These are phyloP conservation scores for Smittia aterrima DNA, from an alignment of 2,888 invertebrate genomes.

Conservation along the genomic window DNA sequence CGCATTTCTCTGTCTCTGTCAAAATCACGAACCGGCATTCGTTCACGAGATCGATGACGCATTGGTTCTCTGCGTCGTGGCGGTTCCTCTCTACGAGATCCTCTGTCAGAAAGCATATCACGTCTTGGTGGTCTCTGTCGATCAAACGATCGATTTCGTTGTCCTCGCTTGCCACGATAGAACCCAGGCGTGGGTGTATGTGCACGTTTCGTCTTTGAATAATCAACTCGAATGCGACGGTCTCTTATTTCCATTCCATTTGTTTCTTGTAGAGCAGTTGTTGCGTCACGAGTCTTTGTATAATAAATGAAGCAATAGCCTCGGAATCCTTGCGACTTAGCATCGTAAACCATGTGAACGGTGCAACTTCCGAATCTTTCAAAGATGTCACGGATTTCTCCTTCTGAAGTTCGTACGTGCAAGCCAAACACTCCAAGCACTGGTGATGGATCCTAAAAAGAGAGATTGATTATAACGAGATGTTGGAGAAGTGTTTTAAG, in stretches of 20 bases:
- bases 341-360: slow-evolving; percentile 93
- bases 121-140: not conserved
- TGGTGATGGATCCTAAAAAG: slow-evolving; percentile 21
- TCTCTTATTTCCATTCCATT: slow-evolving; percentile 94
- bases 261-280: slow-evolving; percentile 89
- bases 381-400: slow-evolving; percentile 89
- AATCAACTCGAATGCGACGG: slow-evolving; percentile 90
- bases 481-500: not conserved
- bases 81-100: not conserved
- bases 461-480: not conserved
- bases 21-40: not conserved
- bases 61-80: not conserved
- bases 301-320: slow-evolving; percentile 97
- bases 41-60: slow-evolving; percentile 7
- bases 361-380: slow-evolving; percentile 89
- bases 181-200: slow-evolving; percentile 97
- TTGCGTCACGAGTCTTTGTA: slow-evolving; percentile 83
- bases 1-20: not conserved
- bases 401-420: slow-evolving; percentile 88
- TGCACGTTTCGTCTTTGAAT: slow-evolving; percentile 91
- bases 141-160: not conserved
- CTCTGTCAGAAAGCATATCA: slow-evolving; percentile 16
- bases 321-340: slow-evolving; percentile 90
- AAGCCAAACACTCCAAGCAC: slow-evolving; percentile 89
- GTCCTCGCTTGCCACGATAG: slow-evolving; percentile 40